Percentiles rank a stretch among this genome's conserved stretches.
phyloP scores from a whole-genome alignment of 2,113 vertebrate species.

The Engystomops pustulosus region DNA sequence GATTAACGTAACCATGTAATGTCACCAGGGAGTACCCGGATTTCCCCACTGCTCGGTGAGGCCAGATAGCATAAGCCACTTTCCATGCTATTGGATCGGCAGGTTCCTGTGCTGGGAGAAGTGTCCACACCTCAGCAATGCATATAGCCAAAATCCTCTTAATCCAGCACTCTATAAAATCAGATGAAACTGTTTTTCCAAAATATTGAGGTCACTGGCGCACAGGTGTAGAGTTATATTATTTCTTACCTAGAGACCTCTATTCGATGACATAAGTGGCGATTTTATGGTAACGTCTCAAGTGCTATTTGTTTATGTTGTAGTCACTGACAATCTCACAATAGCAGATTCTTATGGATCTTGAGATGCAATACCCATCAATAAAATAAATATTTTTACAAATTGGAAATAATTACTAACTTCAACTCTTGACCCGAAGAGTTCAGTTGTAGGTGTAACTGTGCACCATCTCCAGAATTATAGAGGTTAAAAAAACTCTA shows the following conservation, averaged over 20 bases:
- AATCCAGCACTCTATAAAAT: conserved; percentile 46
- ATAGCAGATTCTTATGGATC: background rate
- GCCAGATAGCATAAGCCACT: background rate
- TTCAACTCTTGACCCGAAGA: background rate
- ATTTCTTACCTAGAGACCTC: conserved; percentile 1
- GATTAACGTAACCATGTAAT: background rate
- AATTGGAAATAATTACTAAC: background rate
- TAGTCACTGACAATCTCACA: background rate
- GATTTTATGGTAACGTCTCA: background rate
- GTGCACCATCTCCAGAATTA: too few species aligned
- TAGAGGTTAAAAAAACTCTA: too few species aligned
- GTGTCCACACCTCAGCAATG: conserved; percentile 12
- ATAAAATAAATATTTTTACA: background rate
- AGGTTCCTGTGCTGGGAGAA: background rate
- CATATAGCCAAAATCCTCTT: conserved; percentile 17
- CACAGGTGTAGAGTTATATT: conserved; percentile 23
- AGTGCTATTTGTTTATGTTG: background rate
- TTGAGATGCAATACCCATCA: too few species aligned
- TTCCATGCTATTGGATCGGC: background rate
- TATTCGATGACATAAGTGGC: background rate
- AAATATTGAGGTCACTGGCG: conserved; percentile 12
- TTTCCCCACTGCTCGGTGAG: background rate
- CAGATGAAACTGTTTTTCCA: conserved; percentile 28
- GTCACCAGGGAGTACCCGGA: background rate
- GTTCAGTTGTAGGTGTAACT: background rate